Evolutionary conservation across 2,113 vertebrate genomes (phyloP).

Genomic region (Dipodomys stephensi): DNA sequence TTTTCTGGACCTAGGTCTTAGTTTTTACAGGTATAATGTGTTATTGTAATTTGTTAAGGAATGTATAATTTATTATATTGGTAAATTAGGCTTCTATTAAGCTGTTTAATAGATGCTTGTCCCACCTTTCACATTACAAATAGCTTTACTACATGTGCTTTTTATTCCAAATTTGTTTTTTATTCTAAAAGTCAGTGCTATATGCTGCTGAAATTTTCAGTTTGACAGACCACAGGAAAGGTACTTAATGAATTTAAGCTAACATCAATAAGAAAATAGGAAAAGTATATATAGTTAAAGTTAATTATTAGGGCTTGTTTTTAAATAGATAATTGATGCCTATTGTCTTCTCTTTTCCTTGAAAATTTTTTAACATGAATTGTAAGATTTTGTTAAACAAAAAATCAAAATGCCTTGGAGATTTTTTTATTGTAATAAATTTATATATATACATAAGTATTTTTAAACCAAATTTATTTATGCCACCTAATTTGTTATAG

Average conservation of each 20-base stretch:
- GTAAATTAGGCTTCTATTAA: conserved; percentile 44
- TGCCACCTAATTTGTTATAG: neutral
- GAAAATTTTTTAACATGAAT: neutral
- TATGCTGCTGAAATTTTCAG: neutral
- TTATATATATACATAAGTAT: neutral
- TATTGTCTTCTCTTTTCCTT: neutral
- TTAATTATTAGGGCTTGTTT: neutral
- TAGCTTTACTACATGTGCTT: conserved; percentile 27
- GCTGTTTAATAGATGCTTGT: neutral
- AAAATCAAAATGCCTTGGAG: conserved; percentile 7
- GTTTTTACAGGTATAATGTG: conserved; percentile 51
- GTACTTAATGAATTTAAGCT: conserved; percentile 20
- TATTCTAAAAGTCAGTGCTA: neutral
- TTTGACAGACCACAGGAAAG: neutral
- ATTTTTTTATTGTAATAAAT: conserved; percentile 19
- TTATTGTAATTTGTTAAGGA: conserved; percentile 49
- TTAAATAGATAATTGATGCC: neutral
- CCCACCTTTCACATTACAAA: conserved; percentile 40
- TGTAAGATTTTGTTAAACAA: neutral
- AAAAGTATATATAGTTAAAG: conserved; percentile 42
- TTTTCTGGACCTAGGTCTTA: neutral
- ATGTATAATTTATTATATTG: neutral
- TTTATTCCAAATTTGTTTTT: conserved; percentile 32
- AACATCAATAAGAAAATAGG: neutral
- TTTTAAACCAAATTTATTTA: neutral